phyloP scores from a whole-genome alignment of 2,113 vertebrate species.

The Brienomyrus brachyistius region DNA sequence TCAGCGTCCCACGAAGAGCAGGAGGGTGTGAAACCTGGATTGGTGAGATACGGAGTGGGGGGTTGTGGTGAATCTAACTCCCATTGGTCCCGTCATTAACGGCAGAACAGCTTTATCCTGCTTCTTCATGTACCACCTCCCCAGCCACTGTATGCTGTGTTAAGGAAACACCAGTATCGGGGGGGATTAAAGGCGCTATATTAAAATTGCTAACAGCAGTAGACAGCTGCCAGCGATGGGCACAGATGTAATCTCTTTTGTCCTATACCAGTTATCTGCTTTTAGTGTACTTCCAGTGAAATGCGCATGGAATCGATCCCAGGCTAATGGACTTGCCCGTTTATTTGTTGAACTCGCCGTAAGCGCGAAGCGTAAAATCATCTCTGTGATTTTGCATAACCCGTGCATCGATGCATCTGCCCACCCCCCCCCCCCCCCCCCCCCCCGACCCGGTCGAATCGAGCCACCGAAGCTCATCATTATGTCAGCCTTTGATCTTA shows the following conservation, averaged over 20 bases:
- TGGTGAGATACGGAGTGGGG: constrained; percentile 23
- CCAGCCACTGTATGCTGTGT: background rate
- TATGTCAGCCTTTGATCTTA: background rate
- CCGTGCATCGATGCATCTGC: background rate
- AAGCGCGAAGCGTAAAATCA: background rate
- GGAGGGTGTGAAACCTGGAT: constrained; percentile 6
- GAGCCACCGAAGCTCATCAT: background rate
- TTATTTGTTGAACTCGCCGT: background rate
- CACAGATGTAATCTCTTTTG: background rate
- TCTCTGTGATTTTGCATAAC: background rate
- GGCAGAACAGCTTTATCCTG: background rate
- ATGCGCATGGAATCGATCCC: background rate
- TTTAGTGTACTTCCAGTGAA: background rate
- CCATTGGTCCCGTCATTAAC: background rate
- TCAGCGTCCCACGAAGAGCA: background rate
- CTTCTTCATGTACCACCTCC: background rate
- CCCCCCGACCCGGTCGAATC: background rate
- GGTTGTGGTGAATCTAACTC: constrained; percentile 8
- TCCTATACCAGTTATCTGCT: background rate
- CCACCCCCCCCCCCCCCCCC: background rate
- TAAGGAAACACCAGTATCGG: background rate
- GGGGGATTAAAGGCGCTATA: background rate
- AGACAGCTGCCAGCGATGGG: background rate
- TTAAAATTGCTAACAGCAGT: background rate
- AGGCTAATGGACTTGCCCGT: background rate